Percentiles rank a stretch among this genome's conserved stretches.
phyloP scores from a whole-genome alignment of 2,113 vertebrate species.

The Petroica traversi region DNA sequence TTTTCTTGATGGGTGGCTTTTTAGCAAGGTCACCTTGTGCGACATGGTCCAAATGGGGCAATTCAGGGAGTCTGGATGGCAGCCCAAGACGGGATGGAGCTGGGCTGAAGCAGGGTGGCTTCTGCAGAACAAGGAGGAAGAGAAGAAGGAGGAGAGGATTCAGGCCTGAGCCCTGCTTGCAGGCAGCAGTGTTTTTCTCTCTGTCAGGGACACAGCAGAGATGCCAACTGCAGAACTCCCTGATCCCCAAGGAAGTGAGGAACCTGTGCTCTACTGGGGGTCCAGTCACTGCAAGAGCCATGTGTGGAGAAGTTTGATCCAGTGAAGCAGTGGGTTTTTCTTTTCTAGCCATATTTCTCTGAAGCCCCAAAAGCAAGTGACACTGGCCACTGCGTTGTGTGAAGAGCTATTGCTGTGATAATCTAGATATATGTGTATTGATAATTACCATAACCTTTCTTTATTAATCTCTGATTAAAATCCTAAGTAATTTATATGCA shows the following conservation, averaged over 20 bases:
- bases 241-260: background rate
- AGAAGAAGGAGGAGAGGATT: background rate
- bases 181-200: background rate
- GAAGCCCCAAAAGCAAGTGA: background rate
- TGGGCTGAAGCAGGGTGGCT: background rate
- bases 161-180: background rate
- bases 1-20: background rate
- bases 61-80: background rate
- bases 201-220: background rate
- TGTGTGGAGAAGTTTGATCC: background rate
- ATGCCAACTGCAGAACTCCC: background rate
- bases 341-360: background rate
- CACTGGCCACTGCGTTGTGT: background rate
- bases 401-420: background rate
- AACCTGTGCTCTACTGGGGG: rapidly evolving
- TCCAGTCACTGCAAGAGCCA: background rate
- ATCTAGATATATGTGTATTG: background rate
- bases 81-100: rapidly evolving
- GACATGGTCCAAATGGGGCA: rapidly evolving
- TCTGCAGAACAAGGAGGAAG: background rate
- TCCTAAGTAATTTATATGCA: background rate
- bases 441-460: background rate
- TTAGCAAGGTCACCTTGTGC: background rate
- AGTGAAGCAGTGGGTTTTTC: rapidly evolving
- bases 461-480: conserved; percentile 37